These are phyloP conservation scores for Dicranocentrus wangi DNA, from an alignment of 2,888 invertebrate genomes.

Conservation along the genomic window DNA sequence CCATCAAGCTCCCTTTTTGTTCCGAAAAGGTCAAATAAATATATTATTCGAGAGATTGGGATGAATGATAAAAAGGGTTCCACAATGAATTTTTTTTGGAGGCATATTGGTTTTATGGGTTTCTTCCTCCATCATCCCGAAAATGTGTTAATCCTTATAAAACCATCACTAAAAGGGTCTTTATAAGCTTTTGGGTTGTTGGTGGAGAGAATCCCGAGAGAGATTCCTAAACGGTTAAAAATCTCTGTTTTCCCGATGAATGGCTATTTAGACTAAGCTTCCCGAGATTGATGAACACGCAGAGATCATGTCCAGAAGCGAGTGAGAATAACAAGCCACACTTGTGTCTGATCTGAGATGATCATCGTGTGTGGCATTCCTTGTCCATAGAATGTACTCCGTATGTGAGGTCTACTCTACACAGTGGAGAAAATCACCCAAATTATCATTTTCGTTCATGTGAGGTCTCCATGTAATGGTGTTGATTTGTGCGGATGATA, in stretches of 20 bases:
- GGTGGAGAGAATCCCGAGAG: too few species aligned
- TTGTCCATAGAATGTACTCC: not conserved
- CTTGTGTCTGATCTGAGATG: not conserved
- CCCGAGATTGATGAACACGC: slow-evolving; percentile 57
- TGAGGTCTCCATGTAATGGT: slow-evolving; percentile 60
- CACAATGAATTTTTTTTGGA: not conserved
- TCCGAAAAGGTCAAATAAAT: not conserved
- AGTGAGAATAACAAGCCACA: too few species aligned
- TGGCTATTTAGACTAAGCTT: not conserved
- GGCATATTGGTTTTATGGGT: too few species aligned
- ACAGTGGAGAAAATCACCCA: not conserved
- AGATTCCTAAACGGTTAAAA: too few species aligned
- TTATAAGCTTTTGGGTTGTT: too few species aligned
- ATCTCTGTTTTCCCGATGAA: too few species aligned
- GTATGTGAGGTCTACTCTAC: slow-evolving; percentile 13
- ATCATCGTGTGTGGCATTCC: slow-evolving; percentile 63
- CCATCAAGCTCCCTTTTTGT: slow-evolving; percentile 1
- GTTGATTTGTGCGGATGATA: slow-evolving; percentile 50
- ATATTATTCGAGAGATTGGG: too few species aligned
- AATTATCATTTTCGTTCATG: slow-evolving; percentile 50
- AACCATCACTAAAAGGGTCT: too few species aligned
- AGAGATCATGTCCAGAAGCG: slow-evolving; percentile 63
- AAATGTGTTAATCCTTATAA: too few species aligned
- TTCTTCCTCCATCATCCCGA: too few species aligned
- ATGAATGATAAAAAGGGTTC: not conserved